Base-by-base conservation (phyloP, 2,888 invertebrate species). In the Eupithecia inturbata region DNA sequence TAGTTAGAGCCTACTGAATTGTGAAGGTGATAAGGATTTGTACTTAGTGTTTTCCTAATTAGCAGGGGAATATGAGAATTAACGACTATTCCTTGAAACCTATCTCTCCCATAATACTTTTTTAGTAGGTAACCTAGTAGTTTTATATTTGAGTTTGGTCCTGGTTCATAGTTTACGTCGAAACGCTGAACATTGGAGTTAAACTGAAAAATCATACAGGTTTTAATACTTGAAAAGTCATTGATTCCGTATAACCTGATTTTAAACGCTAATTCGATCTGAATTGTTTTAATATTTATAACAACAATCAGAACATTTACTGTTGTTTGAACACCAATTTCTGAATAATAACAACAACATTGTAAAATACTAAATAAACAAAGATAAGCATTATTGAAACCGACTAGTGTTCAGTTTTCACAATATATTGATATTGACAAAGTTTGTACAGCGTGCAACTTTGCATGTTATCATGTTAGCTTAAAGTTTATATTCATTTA, bases 341-440 rank as follows among this genome's bases (percentile, higher is more conserved):
- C 22, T 22, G 28, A 57, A 70, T 70, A 63, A 67, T 68, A 63
- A 28, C 28, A 70, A 39, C 63, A 70, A 75, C 69, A 72, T 31
- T 68, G 41, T 68, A 67, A n/a, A 68, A 45, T 49, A 66, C 39
- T 33, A 67, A 63, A 60, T 68, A 75, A 73, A 71, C 74, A 75
- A 68, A 77, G 74, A 76, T 79, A 82, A 71, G 82, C 81, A 81
- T 83, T 80, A 87, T 84, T 86, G 84, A 86, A 87, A 84, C 82
- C 80, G 81, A 79, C 83, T 82, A 62, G 72, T 83, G 83, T 85
- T 85, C 83, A 85, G 84, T 81, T 67, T 53, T 81, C 82, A 83
- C 85, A 84, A 87, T 87, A 88, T 87, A 88, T 87, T 83, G 85
- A 87, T 87, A 86, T 84, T 84, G 82, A 84, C 81, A 81, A 82